Evolutionary conservation across 2,888 invertebrate species (phyloP).

Genomic region (Amaurobius ferox): DNA sequence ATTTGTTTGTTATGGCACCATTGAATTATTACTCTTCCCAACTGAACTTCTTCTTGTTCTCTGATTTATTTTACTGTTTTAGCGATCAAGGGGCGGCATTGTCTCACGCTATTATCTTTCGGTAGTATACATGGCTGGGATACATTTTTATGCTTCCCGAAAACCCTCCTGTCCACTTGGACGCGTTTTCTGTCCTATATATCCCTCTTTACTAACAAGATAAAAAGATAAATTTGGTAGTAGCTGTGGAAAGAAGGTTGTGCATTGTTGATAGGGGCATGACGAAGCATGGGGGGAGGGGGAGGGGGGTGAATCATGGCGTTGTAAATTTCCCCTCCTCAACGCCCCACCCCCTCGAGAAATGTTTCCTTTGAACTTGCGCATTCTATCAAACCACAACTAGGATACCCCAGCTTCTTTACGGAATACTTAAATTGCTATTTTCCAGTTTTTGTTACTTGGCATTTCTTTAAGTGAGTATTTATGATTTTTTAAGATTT

Average conservation of each 20-base stretch:
- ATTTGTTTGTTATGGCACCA: no score
- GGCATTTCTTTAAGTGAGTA: no score
- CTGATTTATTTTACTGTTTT: no score
- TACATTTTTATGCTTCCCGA: not conserved
- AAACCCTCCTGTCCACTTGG: not conserved
- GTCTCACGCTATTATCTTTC: no score
- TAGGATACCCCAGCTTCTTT: no score
- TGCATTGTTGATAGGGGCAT: constrained; percentile 31
- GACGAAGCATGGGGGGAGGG: constrained; percentile 26
- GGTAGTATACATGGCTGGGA: not conserved
- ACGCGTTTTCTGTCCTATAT: constrained; percentile 15
- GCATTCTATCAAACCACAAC: no score
- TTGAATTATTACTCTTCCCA: no score
- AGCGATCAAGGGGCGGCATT: no score
- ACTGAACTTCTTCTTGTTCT: no score
- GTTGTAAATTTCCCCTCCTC: constrained; percentile 42
- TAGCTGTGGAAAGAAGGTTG: not conserved
- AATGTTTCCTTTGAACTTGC: constrained; percentile 12
- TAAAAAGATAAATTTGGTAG: constrained; percentile 15
- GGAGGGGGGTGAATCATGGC: constrained; percentile 52
- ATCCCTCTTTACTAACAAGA: constrained; percentile 14
- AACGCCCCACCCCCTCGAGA: constrained; percentile 30
- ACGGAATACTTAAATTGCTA: no score
- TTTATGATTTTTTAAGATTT: no score
- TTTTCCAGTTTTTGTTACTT: no score